Base-by-base conservation (phyloP, 2,797 vertebrate species). In the Enteromius unitaeniatus region DNA sequence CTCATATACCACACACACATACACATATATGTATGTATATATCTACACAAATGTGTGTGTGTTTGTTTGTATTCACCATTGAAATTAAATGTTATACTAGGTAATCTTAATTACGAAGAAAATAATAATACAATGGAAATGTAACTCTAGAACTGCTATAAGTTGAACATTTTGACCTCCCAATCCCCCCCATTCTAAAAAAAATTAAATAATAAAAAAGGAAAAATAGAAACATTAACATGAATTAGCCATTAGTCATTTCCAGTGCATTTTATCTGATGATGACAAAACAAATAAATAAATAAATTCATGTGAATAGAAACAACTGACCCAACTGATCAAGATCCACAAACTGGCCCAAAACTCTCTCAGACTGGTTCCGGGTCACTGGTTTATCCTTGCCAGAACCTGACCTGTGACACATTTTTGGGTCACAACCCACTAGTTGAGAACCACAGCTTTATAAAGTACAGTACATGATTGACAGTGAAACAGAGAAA, bases 381-480 rank as follows among this genome's bases (percentile, higher is more conserved):
- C 0, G 14, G 31, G 72, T 75, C 72, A 75, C 19, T 8, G 34
- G 21, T 34, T 60, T 34, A 76, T 60, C 14, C 74, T 42, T 21
- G 23, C 15, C 76, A 47, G 23, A 78, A 45, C 28, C 23, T 64
- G 40, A 42, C 34, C 31, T 26, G 51, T 42, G 74, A 60, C 74
- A 58, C 7, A 34, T 75, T 75, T 75, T 75, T 73, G 19, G 26
- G 0, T 75, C 49, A 42, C 14, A n/a, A 64, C 76, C 76, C 23
- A 64, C 76, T 42, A 47, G 58, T 78, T 28, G 40, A 47, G 26
- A 64, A n/a, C 34, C 75, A 11, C 76, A 31, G 60, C 40, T 64
- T 65, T 31, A 47, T 78, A n/a, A 64, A 31, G 34, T 42, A 76
- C 53, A 76, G 3, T 42, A n/a, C 76, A 78, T 21, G 72, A 31